These are phyloP conservation scores for Lycorma delicatula DNA, from an alignment of 1,140 invertebrate genomes.

Conservation along the genomic window DNA sequence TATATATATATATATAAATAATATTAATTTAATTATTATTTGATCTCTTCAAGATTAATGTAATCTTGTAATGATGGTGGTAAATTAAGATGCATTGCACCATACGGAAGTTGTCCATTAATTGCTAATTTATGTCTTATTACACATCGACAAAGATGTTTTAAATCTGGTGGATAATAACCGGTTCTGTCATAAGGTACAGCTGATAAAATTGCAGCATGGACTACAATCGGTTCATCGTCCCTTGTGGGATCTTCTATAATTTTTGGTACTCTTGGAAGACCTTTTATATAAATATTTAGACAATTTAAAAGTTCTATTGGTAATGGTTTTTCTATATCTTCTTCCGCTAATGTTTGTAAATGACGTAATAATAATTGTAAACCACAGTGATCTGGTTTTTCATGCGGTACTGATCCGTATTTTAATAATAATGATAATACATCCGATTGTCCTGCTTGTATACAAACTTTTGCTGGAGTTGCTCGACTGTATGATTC, in stretches of 20 bases:
- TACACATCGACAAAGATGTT: slow-evolving; percentile 47
- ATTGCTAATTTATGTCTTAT: slow-evolving; percentile 53
- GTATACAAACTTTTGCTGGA: slow-evolving; percentile 57
- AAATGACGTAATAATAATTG: slow-evolving; percentile 23
- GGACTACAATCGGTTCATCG: background rate
- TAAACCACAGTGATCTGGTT: slow-evolving; percentile 38
- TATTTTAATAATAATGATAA: slow-evolving; percentile 60
- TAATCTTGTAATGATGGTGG: slow-evolving; percentile 35
- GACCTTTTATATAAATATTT: slow-evolving; percentile 52
- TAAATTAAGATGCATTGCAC: slow-evolving; percentile 55
- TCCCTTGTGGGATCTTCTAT: slow-evolving; percentile 2
- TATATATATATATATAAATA: too few relatives aligned
- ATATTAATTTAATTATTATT: too few relatives aligned
- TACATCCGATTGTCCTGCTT: slow-evolving; percentile 60
- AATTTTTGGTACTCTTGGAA: slow-evolving; percentile 41
- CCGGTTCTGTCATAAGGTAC: slow-evolving; percentile 40
- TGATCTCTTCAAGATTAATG: background rate
- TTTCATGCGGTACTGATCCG: slow-evolving; percentile 46
- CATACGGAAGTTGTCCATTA: slow-evolving; percentile 61
- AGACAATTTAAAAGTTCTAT: slow-evolving; percentile 43
- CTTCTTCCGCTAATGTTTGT: slow-evolving; percentile 3
- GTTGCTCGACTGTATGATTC: slow-evolving; percentile 61
- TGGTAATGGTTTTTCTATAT: background rate
- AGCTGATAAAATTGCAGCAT: slow-evolving; percentile 29
- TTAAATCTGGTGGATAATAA: slow-evolving; percentile 22